Evolutionary conservation across 2,797 vertebrate genomes (phyloP).

Genomic region (Orestias chungarensis): DNA sequence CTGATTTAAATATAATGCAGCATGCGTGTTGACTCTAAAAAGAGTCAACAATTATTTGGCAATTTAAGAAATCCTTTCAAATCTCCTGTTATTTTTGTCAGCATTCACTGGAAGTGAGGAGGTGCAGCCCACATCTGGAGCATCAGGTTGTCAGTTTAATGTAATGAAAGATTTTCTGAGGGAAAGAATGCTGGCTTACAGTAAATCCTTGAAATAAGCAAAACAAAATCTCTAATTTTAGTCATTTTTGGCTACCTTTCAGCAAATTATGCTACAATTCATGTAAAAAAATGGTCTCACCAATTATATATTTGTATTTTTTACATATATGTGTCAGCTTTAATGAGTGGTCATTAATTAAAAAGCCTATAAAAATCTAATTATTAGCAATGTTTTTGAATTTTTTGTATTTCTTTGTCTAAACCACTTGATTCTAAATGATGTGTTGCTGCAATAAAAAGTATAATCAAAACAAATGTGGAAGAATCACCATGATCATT

Average conservation of each 20-base stretch:
- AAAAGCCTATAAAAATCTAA: too few relatives aligned
- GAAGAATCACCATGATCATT: background rate
- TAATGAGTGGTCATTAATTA: background rate
- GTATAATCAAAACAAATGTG: background rate
- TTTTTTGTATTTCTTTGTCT: background rate
- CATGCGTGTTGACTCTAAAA: too few relatives aligned
- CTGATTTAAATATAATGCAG: too few relatives aligned
- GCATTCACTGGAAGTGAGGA: background rate
- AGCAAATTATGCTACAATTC: background rate
- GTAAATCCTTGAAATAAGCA: background rate
- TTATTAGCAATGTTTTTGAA: too few relatives aligned
- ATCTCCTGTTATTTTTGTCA: too few relatives aligned
- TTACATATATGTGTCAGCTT: background rate
- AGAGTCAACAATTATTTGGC: too few relatives aligned
- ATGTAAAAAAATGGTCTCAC: background rate
- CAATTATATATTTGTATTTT: background rate
- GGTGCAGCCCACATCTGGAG: background rate
- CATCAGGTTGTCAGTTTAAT: background rate
- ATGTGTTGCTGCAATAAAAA: background rate
- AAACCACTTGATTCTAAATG: background rate
- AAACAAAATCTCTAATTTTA: background rate
- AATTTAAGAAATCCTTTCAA: too few relatives aligned
- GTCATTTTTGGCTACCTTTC: background rate
- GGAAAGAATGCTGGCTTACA: background rate
- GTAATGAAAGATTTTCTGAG: background rate